Evolutionary conservation across 2,888 invertebrate species (phyloP), one percentile per base, ranked within the genome.

Genomic region (Syrista parreyssii): DNA sequence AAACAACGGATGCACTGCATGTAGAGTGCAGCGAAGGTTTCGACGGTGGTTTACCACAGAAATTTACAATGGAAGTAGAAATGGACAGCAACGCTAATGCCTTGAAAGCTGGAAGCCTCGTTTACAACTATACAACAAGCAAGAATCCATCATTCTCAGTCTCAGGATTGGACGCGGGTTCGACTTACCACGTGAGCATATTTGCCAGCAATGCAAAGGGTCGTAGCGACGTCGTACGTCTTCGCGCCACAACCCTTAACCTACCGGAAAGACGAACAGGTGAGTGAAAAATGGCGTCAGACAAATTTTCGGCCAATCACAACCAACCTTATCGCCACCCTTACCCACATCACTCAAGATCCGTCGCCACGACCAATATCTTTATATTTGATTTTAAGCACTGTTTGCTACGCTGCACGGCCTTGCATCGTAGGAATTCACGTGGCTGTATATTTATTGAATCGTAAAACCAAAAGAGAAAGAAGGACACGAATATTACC

Each of bases 11-110:
- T 83, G 94, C 95, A 40, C 92, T 96, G 84, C 94, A 94, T 91
- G 94, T 96, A 82, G 95, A 95, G 90, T 96, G 96, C 91, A 91
- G 93, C 34, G 95, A 95, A 88, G 96, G 96, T 79, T 96, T 96
- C 91, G 95, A 96, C 90, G 96, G 96, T 30, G 96, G 96, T 72
- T 92, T 96, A 79, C 93, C 94, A 80, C 96, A 96, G 91, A 94
- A 94, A 89, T 96, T 96, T 91, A 93, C 95, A 83, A 94, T 96
- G 92, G 95, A 96, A 91, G 94, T 96, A 80, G 92, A 92, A 80
- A 84, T 88, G n/a, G 89, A 89, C 76, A 74, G 82, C 9, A 78
- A 77, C 32, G 80, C 84, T 23, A 94, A 93, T 91, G 93, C 93
- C 86, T 89, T 92, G 79, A 91, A 92, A 83, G 92, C 92, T 75